Evolutionary conservation across 1,140 invertebrate genomes (phyloP).

Genomic region (Drosophila persimilis): DNA sequence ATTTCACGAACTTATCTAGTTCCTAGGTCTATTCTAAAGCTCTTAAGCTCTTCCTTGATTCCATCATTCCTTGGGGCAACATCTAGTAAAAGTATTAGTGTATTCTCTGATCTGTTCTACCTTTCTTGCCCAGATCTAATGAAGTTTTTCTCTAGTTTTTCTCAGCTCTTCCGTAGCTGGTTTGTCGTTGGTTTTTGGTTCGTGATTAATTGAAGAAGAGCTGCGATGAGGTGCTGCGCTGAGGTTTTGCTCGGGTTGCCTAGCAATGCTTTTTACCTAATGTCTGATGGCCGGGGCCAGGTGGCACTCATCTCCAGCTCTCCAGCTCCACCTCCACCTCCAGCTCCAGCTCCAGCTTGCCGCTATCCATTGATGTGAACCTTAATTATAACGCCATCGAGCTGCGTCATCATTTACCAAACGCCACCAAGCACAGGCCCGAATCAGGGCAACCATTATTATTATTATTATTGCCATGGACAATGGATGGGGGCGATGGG

Average conservation of each 20-base stretch:
- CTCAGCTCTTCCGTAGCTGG: slow-evolving; percentile 43
- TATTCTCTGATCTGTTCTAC: neutral
- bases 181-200: slow-evolving; percentile 48
- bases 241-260: slow-evolving; percentile 20
- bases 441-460: slow-evolving; percentile 56
- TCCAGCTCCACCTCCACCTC: neutral
- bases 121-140: slow-evolving; percentile 2
- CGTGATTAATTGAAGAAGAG: slow-evolving; percentile 66
- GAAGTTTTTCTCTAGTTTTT: slow-evolving; percentile 25
- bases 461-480: slow-evolving; percentile 27
- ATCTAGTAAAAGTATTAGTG: too few relatives aligned
- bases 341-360: slow-evolving; percentile 28
- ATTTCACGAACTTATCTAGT: too few relatives aligned
- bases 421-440: slow-evolving; percentile 43
- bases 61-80: neutral
- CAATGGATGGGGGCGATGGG: neutral
- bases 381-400: slow-evolving; percentile 78
- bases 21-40: too few relatives aligned
- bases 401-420: slow-evolving; percentile 71
- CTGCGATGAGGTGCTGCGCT: slow-evolving; percentile 13
- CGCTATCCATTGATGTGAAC: slow-evolving; percentile 54
- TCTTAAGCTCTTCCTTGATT: too few relatives aligned
- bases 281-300: slow-evolving; percentile 45
- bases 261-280: slow-evolving; percentile 48
- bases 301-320: slow-evolving; percentile 43